Evolutionary conservation across 2,888 invertebrate genomes (phyloP).

Genomic region (Spatulosminthurus flaviceps): DNA sequence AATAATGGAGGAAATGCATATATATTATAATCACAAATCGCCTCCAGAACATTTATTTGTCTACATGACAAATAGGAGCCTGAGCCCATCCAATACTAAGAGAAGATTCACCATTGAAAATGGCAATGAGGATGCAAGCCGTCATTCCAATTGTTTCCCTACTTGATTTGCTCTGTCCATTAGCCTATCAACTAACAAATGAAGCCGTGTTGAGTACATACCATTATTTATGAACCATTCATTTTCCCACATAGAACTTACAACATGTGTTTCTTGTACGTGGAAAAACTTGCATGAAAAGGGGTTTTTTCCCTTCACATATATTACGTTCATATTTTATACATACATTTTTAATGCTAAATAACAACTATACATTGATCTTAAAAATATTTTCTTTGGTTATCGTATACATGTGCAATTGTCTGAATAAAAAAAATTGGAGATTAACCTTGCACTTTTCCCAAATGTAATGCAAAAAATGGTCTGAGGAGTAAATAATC

Average conservation of each 20-base stretch:
- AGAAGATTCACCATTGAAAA: slow-evolving; percentile 27
- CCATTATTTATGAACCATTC: slow-evolving; percentile 21
- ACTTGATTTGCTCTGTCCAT: slow-evolving; percentile 46
- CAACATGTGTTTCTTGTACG: background rate
- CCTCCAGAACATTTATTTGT: slow-evolving; percentile 28
- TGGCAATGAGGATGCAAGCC: slow-evolving; percentile 45
- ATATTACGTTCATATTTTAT: too few relatives aligned
- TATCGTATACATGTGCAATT: too few relatives aligned
- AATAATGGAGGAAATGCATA: slow-evolving; percentile 13
- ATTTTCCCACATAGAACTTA: background rate
- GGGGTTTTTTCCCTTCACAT: too few relatives aligned
- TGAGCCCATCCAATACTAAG: background rate
- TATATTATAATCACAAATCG: slow-evolving; percentile 35
- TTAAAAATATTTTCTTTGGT: too few relatives aligned
- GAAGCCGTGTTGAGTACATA: slow-evolving; percentile 16
- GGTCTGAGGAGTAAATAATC: too few relatives aligned
- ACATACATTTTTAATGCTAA: too few relatives aligned
- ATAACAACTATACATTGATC: too few relatives aligned
- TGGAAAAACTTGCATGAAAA: too few relatives aligned
- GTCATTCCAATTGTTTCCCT: slow-evolving; percentile 35
- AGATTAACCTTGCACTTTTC: too few relatives aligned
- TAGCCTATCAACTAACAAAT: slow-evolving; percentile 32
- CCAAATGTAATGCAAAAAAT: too few relatives aligned
- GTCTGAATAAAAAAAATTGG: too few relatives aligned
- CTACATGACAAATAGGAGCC: slow-evolving; percentile 7